Evolutionary conservation across 2,888 invertebrate species (phyloP).

Genomic region (Oligia fasciuncula): DNA sequence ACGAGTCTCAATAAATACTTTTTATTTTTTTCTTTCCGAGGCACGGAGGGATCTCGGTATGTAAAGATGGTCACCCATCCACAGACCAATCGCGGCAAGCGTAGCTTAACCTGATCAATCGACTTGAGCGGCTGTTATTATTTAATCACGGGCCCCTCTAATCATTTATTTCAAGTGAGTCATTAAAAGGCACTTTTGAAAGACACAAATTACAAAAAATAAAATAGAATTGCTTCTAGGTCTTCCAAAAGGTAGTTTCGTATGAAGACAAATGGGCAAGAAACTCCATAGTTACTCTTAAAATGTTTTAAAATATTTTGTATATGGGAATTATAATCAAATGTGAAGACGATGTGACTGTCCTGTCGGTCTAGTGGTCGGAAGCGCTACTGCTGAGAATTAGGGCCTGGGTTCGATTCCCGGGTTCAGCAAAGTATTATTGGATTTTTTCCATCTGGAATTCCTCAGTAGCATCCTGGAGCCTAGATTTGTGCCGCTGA

Average conservation of each 20-base stretch:
- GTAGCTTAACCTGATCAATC: too few relatives aligned
- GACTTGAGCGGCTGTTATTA: too few relatives aligned
- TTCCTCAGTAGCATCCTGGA: neutral
- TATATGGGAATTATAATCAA: neutral
- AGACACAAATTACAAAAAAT: too few relatives aligned
- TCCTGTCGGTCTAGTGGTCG: neutral
- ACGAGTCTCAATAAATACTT: too few relatives aligned
- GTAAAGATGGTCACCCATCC: too few relatives aligned
- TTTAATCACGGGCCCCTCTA: too few relatives aligned
- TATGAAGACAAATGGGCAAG: neutral
- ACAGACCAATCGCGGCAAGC: too few relatives aligned
- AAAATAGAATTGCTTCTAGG: neutral
- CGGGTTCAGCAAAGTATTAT: neutral
- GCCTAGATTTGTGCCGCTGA: neutral
- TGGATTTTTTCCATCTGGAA: neutral
- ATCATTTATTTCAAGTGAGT: neutral
- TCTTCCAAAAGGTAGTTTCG: neutral
- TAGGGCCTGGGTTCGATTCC: neutral
- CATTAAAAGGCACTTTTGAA: neutral
- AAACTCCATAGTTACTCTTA: neutral
- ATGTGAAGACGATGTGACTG: neutral
- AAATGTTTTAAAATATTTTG: neutral
- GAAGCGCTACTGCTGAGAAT: neutral
- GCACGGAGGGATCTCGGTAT: too few relatives aligned
- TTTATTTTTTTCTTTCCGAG: too few relatives aligned